These are phyloP conservation scores for Caloenas nicobarica DNA, from an alignment of 2,113 vertebrate species.

Conservation along the genomic window DNA sequence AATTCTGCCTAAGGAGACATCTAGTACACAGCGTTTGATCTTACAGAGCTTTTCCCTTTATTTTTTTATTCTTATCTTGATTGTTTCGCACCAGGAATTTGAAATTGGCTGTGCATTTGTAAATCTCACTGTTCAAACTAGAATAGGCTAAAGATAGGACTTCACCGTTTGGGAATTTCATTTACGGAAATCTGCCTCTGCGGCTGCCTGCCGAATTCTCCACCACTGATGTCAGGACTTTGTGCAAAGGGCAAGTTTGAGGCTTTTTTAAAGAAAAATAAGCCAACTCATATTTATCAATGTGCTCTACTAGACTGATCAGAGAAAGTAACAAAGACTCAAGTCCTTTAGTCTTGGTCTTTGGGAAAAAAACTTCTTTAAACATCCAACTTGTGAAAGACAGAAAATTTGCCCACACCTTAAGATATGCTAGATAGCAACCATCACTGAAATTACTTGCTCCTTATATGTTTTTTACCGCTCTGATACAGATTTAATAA, in stretches of 20 bases:
- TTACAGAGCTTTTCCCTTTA: slow-evolving; percentile 4
- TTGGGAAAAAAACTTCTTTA: neutral
- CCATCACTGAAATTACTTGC: neutral
- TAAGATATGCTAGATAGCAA: neutral
- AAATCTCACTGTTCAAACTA: neutral
- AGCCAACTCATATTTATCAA: neutral
- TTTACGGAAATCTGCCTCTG: neutral
- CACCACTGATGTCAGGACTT: neutral
- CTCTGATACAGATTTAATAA: neutral
- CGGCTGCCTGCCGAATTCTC: neutral
- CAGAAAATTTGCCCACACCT: neutral
- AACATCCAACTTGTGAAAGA: neutral
- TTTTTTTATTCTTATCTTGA: slow-evolving; percentile 42
- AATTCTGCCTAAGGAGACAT: slow-evolving; percentile 14
- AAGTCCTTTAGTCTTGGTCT: neutral
- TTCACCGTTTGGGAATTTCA: neutral
- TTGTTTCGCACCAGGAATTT: slow-evolving; percentile 20
- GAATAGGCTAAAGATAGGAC: neutral
- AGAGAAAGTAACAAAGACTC: neutral
- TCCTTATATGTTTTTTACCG: neutral
- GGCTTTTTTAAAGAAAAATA: neutral
- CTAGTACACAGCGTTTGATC: neutral
- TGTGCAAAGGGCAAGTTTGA: neutral
- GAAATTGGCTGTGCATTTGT: neutral
- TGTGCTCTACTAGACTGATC: neutral